These are phyloP conservation scores for Drosophila quadrilineata DNA, from an alignment of 1,140 invertebrate genomes.

Conservation along the genomic window DNA sequence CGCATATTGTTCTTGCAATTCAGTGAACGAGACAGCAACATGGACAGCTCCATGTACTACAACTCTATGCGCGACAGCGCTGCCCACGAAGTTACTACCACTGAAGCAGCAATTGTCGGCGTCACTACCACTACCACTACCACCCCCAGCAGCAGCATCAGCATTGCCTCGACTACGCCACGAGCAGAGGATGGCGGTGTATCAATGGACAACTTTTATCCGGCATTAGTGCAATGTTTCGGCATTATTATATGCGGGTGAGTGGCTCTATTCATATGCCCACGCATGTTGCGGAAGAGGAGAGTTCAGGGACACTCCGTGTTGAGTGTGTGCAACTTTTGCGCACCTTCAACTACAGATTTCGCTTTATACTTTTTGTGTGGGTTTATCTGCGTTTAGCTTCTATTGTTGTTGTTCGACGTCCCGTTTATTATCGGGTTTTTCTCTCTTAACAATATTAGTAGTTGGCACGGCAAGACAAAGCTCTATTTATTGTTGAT, in stretches of 20 bases:
- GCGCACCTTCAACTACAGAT: slow-evolving; percentile 10
- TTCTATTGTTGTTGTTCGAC: not conserved
- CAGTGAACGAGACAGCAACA: slow-evolving; percentile 15
- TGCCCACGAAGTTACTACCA: slow-evolving; percentile 3
- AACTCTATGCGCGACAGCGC: slow-evolving; percentile 32
- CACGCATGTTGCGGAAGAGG: not conserved
- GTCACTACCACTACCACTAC: too few relatives aligned
- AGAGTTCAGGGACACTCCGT: slow-evolving; percentile 1
- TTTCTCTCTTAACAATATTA: not conserved
- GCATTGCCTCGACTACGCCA: slow-evolving; percentile 33
- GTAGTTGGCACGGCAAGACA: not conserved
- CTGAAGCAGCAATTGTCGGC: slow-evolving; percentile 1
- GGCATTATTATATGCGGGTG: slow-evolving; percentile 94
- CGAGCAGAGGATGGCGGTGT: slow-evolving; percentile 76
- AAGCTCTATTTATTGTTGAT: slow-evolving; percentile 12
- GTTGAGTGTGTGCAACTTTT: too few relatives aligned
- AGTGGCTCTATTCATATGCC: slow-evolving; percentile 65
- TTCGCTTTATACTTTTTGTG: not conserved
- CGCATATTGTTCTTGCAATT: slow-evolving; percentile 1
- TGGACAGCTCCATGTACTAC: slow-evolving; percentile 75
- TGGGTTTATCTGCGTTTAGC: slow-evolving; percentile 2
- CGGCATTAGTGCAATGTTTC: slow-evolving; percentile 95
- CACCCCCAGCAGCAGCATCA: slow-evolving; percentile 24
- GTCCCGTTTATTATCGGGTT: not conserved
- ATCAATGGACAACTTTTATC: slow-evolving; percentile 91